Base-by-base conservation (phyloP, 2,797 vertebrate genomes). In the Eulemur rubriventer region DNA sequence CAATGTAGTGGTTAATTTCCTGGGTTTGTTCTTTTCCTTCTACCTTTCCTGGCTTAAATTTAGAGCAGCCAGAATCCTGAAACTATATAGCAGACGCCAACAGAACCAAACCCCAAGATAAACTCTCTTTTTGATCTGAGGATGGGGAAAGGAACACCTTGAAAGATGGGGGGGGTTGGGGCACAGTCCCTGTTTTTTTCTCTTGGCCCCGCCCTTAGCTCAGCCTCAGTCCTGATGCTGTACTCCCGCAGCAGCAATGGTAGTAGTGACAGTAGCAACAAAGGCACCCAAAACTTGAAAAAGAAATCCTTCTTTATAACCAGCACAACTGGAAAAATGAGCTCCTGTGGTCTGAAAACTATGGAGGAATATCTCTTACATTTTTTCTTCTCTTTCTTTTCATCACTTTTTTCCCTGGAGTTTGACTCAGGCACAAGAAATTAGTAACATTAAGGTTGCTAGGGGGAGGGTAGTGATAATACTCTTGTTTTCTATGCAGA, bases 91-190 rank as follows among this genome's bases (percentile, higher is more conserved):
- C 10, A 35, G 7, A 35, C 26, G 14, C 11, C 46, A 75, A 35
- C 2, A 30, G 46, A 41, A 86, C 7, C 59, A 89, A 22, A 26
- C 2, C 87, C 16, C 30, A 43, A 30, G 33, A 38, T 48, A 46
- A 67, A 30, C 18, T 30, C 18, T 24, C 6, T 9, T 41, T 50
- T 61, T 3, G 2, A 28, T 67, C 55, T 69, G 16, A 93, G 10
- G 0, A 24, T 30, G 2, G 65, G 22, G 33, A 26, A 73, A 90
- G 67, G 13, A 17, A 65, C 35, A 38, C 4, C 28, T 43, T 38
- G 6, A 10, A 33, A 38, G n/a, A 63, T 11, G 10, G 7, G 10
- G 13, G 0, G 3, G 0, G n/a, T n/a, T 2, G 13, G n/a, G 10
- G 7, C 1, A 5, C 41, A 13, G 11, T 2, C 4, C 2, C 7